phyloP scores from a whole-genome alignment of 2,888 invertebrate genomes.

The Diarsia mendica region DNA sequence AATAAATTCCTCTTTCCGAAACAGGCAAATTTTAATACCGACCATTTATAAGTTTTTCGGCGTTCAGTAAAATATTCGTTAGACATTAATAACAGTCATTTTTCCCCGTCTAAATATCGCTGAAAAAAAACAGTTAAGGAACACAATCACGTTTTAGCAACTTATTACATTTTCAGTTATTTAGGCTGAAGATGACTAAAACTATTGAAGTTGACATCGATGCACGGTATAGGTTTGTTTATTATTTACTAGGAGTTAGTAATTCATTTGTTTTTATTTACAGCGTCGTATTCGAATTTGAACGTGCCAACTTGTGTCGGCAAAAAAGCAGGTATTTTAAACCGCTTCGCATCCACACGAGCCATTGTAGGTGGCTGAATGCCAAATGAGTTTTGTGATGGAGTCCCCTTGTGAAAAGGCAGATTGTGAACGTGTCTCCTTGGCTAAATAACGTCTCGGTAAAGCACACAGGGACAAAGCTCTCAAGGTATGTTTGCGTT shows the following conservation, averaged over 20 bases:
- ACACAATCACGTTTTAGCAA: constrained; percentile 68
- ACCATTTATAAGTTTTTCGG: constrained; percentile 73
- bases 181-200: constrained; percentile 52
- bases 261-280: constrained; percentile 68
- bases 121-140: constrained; percentile 64
- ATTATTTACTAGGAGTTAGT: constrained; percentile 47
- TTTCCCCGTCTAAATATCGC: constrained; percentile 66
- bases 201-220: constrained; percentile 59
- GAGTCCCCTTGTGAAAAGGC: constrained; percentile 82
- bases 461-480: constrained; percentile 66
- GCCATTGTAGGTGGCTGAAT: constrained; percentile 88
- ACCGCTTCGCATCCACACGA: constrained; percentile 84
- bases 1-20: constrained; percentile 71
- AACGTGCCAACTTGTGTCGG: constrained; percentile 79
- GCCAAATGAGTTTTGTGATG: constrained; percentile 90
- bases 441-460: constrained; percentile 76
- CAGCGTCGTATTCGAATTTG: constrained; percentile 74
- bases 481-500: constrained; percentile 55
- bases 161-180: constrained; percentile 67
- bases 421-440: constrained; percentile 82
- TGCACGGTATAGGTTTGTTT: constrained; percentile 34
- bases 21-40: constrained; percentile 71
- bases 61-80: constrained; percentile 73
- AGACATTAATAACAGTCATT: constrained; percentile 73
- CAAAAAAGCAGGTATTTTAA: constrained; percentile 87